Evolutionary conservation across 2,888 invertebrate species (phyloP).

Genomic region (Bellardia bayeri): DNA sequence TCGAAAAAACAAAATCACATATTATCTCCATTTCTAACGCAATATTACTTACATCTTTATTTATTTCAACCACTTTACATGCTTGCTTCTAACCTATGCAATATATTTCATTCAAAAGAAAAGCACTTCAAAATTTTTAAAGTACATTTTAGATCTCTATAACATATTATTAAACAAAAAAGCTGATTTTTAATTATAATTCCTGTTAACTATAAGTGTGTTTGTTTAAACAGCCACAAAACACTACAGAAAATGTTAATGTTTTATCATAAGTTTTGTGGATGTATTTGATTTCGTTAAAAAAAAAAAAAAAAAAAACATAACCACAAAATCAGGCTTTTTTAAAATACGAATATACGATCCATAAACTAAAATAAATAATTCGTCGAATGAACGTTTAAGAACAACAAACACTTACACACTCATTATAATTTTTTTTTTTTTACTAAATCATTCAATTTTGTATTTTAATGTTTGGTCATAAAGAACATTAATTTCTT

Average conservation of each 20-base stretch:
- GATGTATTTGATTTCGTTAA: constrained; percentile 44
- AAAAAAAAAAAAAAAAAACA: constrained; percentile 1
- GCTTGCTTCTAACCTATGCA: background rate
- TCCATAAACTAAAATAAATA: constrained; percentile 63
- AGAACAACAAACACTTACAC: constrained; percentile 41
- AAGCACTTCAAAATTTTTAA: constrained; percentile 56
- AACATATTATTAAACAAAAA: background rate
- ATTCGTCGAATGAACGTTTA: constrained; percentile 55
- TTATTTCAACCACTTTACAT: background rate
- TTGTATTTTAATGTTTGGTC: constrained; percentile 48
- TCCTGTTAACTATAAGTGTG: background rate
- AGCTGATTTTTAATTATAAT: constrained; percentile 3
- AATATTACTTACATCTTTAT: no score
- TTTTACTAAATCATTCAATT: constrained; percentile 60
- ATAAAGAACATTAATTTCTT: constrained; percentile 48
- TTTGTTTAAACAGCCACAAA: constrained; percentile 48
- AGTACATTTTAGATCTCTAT: constrained; percentile 52
- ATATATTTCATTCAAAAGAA: constrained; percentile 21
- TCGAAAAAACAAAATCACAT: background rate
- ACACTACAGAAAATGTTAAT: background rate
- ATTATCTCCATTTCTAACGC: no score
- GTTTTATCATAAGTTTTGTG: constrained; percentile 23
- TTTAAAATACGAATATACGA: constrained; percentile 11
- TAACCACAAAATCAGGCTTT: background rate
- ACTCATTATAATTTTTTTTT: constrained; percentile 44